A percentile compares a stretch with the other conserved stretches of the same genome.
Evolutionary conservation across 2,113 vertebrate species (phyloP).

Genomic region (Neolamprologus hecqui): DNA sequence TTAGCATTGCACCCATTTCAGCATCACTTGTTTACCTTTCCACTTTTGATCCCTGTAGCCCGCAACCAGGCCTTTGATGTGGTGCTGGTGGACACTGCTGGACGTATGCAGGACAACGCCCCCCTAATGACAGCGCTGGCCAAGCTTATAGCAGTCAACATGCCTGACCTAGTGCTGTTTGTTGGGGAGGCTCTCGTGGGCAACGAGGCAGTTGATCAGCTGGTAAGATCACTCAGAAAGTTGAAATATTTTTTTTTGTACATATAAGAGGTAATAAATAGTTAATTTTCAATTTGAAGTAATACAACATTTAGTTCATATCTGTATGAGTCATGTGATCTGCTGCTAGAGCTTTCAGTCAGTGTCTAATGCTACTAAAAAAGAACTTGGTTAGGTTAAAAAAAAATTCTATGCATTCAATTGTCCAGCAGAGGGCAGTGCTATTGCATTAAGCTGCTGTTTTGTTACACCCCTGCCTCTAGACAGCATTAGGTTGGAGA

Average conservation of each 20-base stretch:
- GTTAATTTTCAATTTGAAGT: background rate
- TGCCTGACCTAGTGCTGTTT: slow-evolving; percentile 92
- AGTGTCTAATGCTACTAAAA: background rate
- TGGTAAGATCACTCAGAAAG: slow-evolving; percentile 73
- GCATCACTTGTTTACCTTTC: background rate
- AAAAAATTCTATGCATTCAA: background rate
- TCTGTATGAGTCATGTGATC: background rate
- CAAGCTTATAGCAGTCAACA: slow-evolving; percentile 94
- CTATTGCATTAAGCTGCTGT: background rate
- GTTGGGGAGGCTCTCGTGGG: slow-evolving; percentile 96
- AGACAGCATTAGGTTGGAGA: background rate
- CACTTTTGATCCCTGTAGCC: slow-evolving; percentile 61
- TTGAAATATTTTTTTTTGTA: background rate
- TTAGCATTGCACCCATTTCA: background rate
- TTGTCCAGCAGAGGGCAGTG: slow-evolving; percentile 29
- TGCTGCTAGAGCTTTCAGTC: background rate
- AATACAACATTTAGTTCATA: background rate
- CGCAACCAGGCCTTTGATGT: slow-evolving; percentile 93
- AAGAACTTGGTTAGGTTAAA: background rate
- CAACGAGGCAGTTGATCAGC: slow-evolving; percentile 95
- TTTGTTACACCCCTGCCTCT: background rate
- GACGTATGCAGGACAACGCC: slow-evolving; percentile 97
- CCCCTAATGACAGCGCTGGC: slow-evolving; percentile 94
- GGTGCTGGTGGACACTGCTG: slow-evolving; percentile 96
- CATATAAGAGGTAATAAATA: background rate